Conservation (phyloP, 2,113 vertebrate species). For the Cinclus mexicanus region DNA sequence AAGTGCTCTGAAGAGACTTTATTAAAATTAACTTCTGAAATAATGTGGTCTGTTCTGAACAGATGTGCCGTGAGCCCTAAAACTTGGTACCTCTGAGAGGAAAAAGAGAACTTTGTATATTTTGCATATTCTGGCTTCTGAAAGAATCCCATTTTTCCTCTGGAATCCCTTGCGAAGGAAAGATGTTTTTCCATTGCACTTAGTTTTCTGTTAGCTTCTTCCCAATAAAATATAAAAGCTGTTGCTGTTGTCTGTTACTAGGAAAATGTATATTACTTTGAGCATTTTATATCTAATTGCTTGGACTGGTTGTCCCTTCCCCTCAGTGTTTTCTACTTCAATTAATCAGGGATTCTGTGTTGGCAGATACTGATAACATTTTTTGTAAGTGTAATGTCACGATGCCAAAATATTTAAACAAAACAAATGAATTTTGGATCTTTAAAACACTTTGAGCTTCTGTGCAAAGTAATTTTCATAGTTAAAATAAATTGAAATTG, state of each 20-base stretch:
- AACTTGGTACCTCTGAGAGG: not conserved
- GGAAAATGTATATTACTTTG: not conserved
- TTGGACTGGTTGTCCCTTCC: not conserved
- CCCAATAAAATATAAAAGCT: not conserved
- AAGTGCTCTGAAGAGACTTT: not conserved
- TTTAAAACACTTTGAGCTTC: not conserved
- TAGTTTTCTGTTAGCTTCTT: not conserved
- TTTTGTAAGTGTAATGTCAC: not conserved
- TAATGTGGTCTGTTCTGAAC: not conserved
- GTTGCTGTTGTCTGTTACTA: not conserved
- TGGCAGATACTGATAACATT: not conserved
- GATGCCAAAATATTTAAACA: not conserved
- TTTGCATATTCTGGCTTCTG: not conserved
- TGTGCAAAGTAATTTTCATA: not conserved
- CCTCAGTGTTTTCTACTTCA: not conserved
- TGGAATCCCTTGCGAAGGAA: not conserved
- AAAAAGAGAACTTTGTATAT: not conserved
- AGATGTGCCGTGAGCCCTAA: not conserved
- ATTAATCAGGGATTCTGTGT: not conserved
- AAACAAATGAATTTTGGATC: not conserved
- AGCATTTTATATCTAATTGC: not conserved
- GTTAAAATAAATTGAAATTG: not conserved
- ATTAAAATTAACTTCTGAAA: not conserved
- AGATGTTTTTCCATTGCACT: not conserved
- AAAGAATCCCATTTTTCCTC: not conserved